Evolutionary conservation across 2,113 vertebrate species (phyloP), one percentile per base, ranked within the genome.

Genomic region (Pseudorasbora parva): DNA sequence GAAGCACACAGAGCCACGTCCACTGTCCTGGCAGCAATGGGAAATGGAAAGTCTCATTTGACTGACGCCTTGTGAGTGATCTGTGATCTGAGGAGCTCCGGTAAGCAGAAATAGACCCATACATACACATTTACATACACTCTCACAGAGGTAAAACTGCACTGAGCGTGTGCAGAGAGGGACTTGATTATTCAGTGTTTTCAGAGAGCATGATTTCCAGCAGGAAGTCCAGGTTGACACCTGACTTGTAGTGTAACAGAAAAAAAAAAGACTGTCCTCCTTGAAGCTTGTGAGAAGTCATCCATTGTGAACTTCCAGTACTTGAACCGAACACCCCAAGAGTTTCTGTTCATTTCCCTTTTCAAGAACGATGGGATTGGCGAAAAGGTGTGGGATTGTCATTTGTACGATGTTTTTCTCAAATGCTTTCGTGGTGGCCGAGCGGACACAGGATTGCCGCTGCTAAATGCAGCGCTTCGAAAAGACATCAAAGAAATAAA

Each of bases 331-430:
- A 78, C 62, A 23, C 27, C n/a, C 37, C 51, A 82, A 17, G 1
- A 5, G 57, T 75, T 73, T 60, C 11, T 8, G 14, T 74, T 71
- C 41, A 25, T 51, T 77, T 27, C 68, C 69, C 71, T 79, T 81
- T 82, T 85, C 78, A 33, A 37, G 59, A 76, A 57, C 83, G 43
- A 59, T 57, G 51, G 37, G 49, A 72, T 23, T 77, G 78, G 79
- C 81, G 69, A 87, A 78, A 87, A 72, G 88, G 87, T 83, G 77
- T 83, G 88, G 87, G 93, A 93, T 92, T 92, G 92, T 93, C 92
- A 51, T 89, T 88, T 77, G 12, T 56, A 79, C 45, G 90, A 74
- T 87, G 90, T 79, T 90, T 79, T 90, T 90, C 87, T 76, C 56
- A 59, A 72, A 78, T 43, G 79, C 66, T 25, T 73, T 72, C 71